Conservation (phyloP, 2,797 vertebrate genomes). For the Hippopotamyrus pictus region DNA sequence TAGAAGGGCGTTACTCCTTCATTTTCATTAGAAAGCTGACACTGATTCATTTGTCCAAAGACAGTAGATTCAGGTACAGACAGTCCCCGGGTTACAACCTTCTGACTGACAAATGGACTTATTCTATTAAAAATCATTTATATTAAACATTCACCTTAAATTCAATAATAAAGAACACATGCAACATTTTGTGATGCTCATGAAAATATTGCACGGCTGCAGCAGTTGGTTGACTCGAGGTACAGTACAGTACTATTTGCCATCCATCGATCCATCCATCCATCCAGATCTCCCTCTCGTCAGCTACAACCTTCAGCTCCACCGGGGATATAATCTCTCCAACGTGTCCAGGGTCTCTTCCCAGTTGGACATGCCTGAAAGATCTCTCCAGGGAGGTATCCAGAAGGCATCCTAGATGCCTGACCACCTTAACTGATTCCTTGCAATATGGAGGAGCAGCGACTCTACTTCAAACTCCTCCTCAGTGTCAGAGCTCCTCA, state of each 20-base stretch:
- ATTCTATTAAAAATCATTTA: background rate
- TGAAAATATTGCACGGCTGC: background rate
- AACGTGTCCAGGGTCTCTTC: background rate
- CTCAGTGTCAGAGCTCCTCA: background rate
- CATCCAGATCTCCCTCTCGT: background rate
- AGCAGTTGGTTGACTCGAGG: background rate
- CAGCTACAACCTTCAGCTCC: background rate
- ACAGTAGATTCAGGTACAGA: background rate
- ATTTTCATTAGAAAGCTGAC: background rate
- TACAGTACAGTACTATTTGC: background rate
- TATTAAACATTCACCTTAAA: background rate
- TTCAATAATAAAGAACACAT: background rate
- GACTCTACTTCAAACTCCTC: background rate
- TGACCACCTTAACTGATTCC: background rate
- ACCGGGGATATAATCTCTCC: background rate
- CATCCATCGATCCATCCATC: background rate
- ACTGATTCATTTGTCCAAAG: constrained; percentile 7
- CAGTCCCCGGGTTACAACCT: background rate
- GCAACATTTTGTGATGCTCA: background rate
- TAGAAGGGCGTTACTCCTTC: too few relatives aligned
- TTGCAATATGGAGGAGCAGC: background rate
- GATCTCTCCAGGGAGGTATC: background rate
- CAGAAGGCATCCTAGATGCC: background rate
- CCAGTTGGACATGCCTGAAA: background rate
- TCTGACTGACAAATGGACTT: background rate